Evolutionary conservation across 2,113 vertebrate species (phyloP).

Genomic region (Canis aureus): DNA sequence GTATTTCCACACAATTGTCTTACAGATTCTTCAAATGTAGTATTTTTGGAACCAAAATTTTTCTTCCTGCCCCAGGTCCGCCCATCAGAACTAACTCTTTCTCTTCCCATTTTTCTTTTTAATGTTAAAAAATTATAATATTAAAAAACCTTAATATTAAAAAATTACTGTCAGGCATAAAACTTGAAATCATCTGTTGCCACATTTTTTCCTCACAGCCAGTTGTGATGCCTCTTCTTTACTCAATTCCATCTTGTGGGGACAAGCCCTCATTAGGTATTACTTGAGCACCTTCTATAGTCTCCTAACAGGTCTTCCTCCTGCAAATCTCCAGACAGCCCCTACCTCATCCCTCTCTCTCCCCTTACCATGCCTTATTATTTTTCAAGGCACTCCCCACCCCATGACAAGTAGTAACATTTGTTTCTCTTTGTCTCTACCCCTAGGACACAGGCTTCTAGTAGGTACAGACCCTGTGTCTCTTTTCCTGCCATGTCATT

Average conservation of each 20-base stretch:
- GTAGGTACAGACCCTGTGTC: not conserved
- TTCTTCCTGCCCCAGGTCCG: not conserved
- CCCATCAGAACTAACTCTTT: not conserved
- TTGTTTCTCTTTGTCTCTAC: conserved; percentile 9
- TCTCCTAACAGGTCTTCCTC: not conserved
- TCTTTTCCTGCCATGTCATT: not conserved
- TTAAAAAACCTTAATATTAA: too few relatives aligned
- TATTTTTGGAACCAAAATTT: not conserved
- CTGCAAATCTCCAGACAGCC: too few relatives aligned
- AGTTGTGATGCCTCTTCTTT: not conserved
- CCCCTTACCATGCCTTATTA: not conserved
- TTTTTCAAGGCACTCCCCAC: not conserved
- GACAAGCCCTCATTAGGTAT: not conserved
- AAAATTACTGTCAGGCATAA: not conserved
- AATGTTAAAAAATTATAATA: too few relatives aligned
- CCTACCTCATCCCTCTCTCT: not conserved
- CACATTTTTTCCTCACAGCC: not conserved
- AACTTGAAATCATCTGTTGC: not conserved
- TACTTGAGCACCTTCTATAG: fast-evolving
- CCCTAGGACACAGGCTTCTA: not conserved
- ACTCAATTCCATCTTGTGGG: not conserved
- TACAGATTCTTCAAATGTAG: not conserved
- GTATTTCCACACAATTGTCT: not conserved
- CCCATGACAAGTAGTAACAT: not conserved
- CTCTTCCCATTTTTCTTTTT: not conserved